phyloP scores from a whole-genome alignment of 2,113 vertebrate species.

The Rattus norvegicus region GRCr8 NC_086020.1:167438001-167438500 shows the following conservation, averaged over 20 bases:
- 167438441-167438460: not conserved
- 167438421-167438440: not conserved
- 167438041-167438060: not conserved
- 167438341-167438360: not conserved
- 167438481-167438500: rapidly evolving
- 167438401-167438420: not conserved
- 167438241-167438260: not conserved
- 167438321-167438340: not conserved
- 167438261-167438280: not conserved
- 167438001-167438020: not conserved
- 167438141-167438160: not conserved
- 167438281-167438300: not conserved
- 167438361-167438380: not conserved
- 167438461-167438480: not conserved
- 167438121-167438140: not conserved
- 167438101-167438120: not conserved
- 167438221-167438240: not conserved
- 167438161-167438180: not conserved
- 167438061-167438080: not conserved
- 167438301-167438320: not conserved
- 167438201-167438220: not conserved
- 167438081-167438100: not conserved
- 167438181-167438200: not conserved
- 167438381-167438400: not conserved
- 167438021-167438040: not conserved